Conservation (phyloP, 2,113 vertebrate species). For the Merops nubicus region DNA sequence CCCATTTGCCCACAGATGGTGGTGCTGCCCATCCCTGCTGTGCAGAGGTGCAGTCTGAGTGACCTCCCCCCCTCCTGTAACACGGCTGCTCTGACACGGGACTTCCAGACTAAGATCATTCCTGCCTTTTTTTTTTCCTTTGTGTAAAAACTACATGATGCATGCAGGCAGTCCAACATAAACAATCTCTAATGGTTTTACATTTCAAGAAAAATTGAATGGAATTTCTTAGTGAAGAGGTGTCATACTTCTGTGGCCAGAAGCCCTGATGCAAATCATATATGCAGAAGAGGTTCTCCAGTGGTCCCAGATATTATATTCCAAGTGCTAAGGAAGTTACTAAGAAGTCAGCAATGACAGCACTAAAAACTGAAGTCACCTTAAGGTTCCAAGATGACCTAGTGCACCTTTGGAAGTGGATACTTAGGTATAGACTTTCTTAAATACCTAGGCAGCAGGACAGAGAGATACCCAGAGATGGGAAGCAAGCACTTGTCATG, state of each 20-base stretch:
- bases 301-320: neutral
- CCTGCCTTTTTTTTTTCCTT: neutral
- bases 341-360: neutral
- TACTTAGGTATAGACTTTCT: neutral
- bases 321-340: neutral
- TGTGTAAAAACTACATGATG: no score
- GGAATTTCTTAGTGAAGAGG: neutral
- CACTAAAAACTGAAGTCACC: neutral
- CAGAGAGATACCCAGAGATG: accelerated
- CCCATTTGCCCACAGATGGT: neutral
- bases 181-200: neutral
- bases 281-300: accelerated
- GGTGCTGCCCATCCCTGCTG: neutral
- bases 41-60: neutral
- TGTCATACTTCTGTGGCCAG: neutral
- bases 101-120: neutral
- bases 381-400: neutral
- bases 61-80: neutral
- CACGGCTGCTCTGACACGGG: neutral
- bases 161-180: neutral
- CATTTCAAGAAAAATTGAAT: neutral
- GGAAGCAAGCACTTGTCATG: neutral
- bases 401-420: neutral
- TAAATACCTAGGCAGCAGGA: neutral
- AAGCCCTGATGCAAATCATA: neutral